These are phyloP conservation scores for Hydrophis major DNA, from an alignment of 2,797 vertebrate species.

Conservation along the genomic window DNA sequence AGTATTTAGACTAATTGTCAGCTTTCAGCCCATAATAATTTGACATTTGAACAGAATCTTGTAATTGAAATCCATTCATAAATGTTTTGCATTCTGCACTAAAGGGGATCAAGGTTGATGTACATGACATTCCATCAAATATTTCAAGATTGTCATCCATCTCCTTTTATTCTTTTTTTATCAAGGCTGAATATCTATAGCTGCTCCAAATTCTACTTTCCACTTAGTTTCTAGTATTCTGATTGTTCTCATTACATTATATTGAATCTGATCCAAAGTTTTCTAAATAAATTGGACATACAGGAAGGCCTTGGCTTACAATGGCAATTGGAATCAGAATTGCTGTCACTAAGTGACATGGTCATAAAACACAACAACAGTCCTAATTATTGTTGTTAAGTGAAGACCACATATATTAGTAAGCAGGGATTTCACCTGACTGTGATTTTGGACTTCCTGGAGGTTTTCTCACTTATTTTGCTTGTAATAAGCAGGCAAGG, in stretches of 20 bases:
- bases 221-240: neutral
- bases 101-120: neutral
- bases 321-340: neutral
- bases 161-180: neutral
- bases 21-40: constrained; percentile 7
- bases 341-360: neutral
- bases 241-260: neutral
- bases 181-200: neutral
- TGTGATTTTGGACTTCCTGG: neutral
- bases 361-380: neutral
- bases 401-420: neutral
- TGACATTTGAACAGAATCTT: neutral
- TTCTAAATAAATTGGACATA: neutral
- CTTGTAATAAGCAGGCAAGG: neutral
- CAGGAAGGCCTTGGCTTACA: neutral
- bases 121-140: neutral
- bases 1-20: neutral
- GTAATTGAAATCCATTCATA: neutral
- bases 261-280: neutral
- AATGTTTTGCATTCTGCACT: neutral
- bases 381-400: neutral
- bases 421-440: neutral
- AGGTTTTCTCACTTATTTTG: neutral
- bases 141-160: neutral
- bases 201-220: neutral